A percentile compares a stretch with the other conserved stretches of the same genome.
Evolutionary conservation across 2,113 vertebrate species (phyloP).

Genomic region (Heterotis niloticus): DNA sequence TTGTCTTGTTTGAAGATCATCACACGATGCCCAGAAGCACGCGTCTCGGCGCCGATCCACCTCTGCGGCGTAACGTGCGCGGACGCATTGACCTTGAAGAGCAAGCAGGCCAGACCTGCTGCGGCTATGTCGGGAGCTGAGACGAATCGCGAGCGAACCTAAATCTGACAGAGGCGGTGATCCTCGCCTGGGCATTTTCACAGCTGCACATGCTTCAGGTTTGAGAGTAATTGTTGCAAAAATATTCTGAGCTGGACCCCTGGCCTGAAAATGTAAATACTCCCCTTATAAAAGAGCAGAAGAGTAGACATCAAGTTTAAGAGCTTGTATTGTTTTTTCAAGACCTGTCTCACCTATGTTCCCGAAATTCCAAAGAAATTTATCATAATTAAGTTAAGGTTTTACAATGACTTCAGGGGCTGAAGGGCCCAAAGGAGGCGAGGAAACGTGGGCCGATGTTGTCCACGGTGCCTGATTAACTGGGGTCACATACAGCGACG

Average conservation of each 20-base stretch:
- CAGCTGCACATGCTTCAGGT: slow-evolving; percentile 18
- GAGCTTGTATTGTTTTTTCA: slow-evolving; percentile 24
- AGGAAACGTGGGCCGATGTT: slow-evolving; percentile 29
- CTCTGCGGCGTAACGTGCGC: background rate
- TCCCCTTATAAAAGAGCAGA: slow-evolving; percentile 29
- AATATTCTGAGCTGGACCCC: slow-evolving; percentile 32
- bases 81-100: background rate
- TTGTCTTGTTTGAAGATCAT: background rate
- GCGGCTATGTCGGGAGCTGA: background rate
- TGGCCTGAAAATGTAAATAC: slow-evolving; percentile 33
- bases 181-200: slow-evolving; percentile 1
- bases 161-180: slow-evolving; percentile 18
- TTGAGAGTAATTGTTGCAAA: slow-evolving; percentile 30
- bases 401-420: slow-evolving; percentile 32
- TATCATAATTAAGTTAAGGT: slow-evolving; percentile 41
- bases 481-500: background rate
- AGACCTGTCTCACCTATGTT: slow-evolving; percentile 17
- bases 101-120: background rate
- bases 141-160: slow-evolving; percentile 21
- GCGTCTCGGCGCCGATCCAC: background rate
- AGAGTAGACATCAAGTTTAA: slow-evolving; percentile 35
- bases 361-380: slow-evolving; percentile 36
- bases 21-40: background rate
- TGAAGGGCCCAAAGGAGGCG: slow-evolving; percentile 25
- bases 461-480: slow-evolving; percentile 28